Evolutionary conservation across 2,113 vertebrate genomes (phyloP).

Genomic region (Spermophilus dauricus): DNA sequence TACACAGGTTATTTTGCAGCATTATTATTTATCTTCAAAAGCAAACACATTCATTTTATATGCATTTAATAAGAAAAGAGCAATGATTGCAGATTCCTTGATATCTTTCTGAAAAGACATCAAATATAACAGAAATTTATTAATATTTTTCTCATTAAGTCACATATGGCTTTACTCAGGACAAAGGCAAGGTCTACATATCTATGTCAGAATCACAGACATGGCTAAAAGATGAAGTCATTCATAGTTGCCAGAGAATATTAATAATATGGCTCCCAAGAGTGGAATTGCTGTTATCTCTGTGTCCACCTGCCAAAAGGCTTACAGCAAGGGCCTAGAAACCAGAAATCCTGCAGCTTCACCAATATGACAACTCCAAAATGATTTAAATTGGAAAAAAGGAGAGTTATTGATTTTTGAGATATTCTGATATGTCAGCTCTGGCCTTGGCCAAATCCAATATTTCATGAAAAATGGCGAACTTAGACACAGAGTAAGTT

Average conservation of each 20-base stretch:
- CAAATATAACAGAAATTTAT: slow-evolving; percentile 9
- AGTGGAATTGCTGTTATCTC: not conserved
- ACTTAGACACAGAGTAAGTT: slow-evolving; percentile 22
- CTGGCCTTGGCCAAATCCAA: slow-evolving; percentile 13
- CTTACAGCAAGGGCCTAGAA: not conserved
- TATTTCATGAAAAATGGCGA: slow-evolving; percentile 52
- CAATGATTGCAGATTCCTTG: not conserved
- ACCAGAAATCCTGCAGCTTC: not conserved
- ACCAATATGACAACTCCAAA: not conserved
- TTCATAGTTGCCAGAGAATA: slow-evolving; percentile 41
- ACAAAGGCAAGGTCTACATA: not conserved
- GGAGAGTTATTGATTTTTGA: slow-evolving; percentile 61
- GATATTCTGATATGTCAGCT: slow-evolving; percentile 52
- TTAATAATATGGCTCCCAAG: slow-evolving; percentile 28
- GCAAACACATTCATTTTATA: slow-evolving; percentile 42
- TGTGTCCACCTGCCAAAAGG: slow-evolving; percentile 1
- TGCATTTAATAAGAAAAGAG: slow-evolving; percentile 57
- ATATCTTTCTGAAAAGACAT: slow-evolving; percentile 10
- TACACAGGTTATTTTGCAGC: slow-evolving; percentile 37
- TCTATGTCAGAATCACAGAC: slow-evolving; percentile 52
- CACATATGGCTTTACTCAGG: not conserved
- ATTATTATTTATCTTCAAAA: slow-evolving; percentile 55
- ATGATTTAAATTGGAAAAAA: slow-evolving; percentile 21
- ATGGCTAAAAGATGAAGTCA: slow-evolving; percentile 51
- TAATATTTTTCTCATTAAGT: slow-evolving; percentile 67